These are phyloP conservation scores for Lamprotornis superbus DNA, from an alignment of 2,113 vertebrate species.

Conservation along the genomic window DNA sequence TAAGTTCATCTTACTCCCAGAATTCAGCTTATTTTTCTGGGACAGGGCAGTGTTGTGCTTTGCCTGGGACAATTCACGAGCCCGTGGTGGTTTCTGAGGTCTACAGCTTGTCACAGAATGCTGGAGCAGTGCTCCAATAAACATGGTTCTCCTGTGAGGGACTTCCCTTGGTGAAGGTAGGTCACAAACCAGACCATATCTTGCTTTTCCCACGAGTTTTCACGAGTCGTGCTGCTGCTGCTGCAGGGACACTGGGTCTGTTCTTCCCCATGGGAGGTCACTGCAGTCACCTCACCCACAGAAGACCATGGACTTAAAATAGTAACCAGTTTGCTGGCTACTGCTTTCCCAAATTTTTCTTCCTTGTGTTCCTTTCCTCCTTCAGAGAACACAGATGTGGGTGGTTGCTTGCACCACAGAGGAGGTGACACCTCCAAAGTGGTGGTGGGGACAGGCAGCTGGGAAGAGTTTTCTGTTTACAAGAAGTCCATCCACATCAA, in stretches of 20 bases:
- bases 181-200: background rate
- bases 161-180: accelerated
- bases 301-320: background rate
- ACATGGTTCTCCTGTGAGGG: background rate
- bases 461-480: background rate
- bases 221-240: background rate
- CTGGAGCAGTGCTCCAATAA: background rate
- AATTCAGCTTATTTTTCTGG: background rate
- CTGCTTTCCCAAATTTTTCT: background rate
- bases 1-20: background rate
- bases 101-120: accelerated
- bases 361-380: background rate
- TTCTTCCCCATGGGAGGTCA: background rate
- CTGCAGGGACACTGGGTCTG: background rate
- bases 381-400: background rate
- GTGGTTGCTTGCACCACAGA: background rate
- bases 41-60: background rate
- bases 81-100: background rate
- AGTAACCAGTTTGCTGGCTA: background rate
- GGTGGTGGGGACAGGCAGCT: background rate
- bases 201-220: background rate
- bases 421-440: background rate
- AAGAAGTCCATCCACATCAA: accelerated
- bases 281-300: background rate
- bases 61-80: background rate